A percentile compares a stretch with the other conserved stretches of the same genome.
Conservation (phyloP, 2,797 vertebrate species). For the Megalops cyprinoides region DNA sequence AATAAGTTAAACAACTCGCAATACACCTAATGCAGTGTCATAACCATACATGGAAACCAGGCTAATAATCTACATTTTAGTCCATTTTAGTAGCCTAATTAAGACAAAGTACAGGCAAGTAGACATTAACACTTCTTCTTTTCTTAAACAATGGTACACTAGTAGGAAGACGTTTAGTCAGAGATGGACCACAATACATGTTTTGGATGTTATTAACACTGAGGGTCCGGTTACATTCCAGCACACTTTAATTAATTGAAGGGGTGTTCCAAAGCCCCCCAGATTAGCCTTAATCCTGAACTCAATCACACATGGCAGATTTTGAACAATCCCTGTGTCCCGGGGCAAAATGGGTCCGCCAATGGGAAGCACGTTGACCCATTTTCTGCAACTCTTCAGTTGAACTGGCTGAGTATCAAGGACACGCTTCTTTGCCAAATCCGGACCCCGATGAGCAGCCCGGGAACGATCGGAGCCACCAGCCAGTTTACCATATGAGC, state of each 20-base stretch:
- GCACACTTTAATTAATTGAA: neutral
- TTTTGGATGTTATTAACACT: neutral
- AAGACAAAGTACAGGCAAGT: neutral
- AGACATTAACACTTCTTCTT: neutral
- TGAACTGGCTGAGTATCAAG: constrained; percentile 49
- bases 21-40: neutral
- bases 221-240: neutral
- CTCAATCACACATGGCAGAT: constrained; percentile 35
- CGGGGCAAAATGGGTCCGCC: constrained; percentile 22
- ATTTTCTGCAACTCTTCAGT: constrained; percentile 43
- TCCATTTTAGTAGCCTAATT: neutral
- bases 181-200: neutral
- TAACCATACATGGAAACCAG: neutral
- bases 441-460: constrained; percentile 29
- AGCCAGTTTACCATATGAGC: constrained; percentile 45
- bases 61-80: neutral
- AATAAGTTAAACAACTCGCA: neutral
- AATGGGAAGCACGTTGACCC: constrained; percentile 48
- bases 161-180: neutral
- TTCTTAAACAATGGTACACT: neutral
- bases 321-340: constrained; percentile 35
- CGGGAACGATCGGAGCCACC: constrained; percentile 15
- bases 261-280: neutral
- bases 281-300: neutral
- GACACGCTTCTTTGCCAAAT: constrained; percentile 38